Conservation (phyloP, 1,140 invertebrate genomes). For the Nephotettix cincticeps region DNA sequence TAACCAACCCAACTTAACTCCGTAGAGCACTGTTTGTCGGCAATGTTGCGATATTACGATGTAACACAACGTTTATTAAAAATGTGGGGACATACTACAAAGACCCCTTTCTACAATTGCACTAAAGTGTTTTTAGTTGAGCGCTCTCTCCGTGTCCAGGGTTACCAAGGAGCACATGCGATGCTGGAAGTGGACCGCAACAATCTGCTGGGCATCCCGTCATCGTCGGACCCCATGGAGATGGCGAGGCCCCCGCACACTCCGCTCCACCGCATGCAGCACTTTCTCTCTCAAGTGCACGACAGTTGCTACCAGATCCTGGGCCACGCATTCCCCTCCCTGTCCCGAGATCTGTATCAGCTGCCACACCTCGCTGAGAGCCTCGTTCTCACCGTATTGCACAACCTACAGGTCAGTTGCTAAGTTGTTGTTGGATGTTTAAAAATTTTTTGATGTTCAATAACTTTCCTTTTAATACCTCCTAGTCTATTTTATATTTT, state of each 20-base stretch:
- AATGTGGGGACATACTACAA: too few species aligned
- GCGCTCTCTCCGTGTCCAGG: too few species aligned
- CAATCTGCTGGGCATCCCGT: constrained; percentile 59
- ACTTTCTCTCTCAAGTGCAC: constrained; percentile 67
- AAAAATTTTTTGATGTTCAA: too few species aligned
- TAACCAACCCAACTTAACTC: too few species aligned
- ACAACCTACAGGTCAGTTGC: constrained; percentile 69
- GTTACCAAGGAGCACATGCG: constrained; percentile 65
- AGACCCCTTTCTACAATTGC: too few species aligned
- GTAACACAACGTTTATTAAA: too few species aligned
- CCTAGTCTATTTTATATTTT: too few species aligned
- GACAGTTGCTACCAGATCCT: constrained; percentile 78
- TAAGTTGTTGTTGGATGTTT: too few species aligned
- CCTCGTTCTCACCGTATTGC: constrained; percentile 63
- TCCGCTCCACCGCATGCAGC: constrained; percentile 52
- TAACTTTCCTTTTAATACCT: too few species aligned
- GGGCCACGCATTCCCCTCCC: constrained; percentile 71
- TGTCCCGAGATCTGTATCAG: constrained; percentile 81
- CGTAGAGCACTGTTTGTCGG: too few species aligned
- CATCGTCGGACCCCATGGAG: constrained; percentile 35
- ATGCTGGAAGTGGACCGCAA: constrained; percentile 70
- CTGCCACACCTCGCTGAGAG: constrained; percentile 62
- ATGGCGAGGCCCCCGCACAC: constrained; percentile 46
- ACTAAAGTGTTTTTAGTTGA: too few species aligned
- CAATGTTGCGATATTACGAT: too few species aligned